Evolutionary conservation across 2,888 invertebrate species (phyloP).

Genomic region (Drosophila fungiperda): DNA sequence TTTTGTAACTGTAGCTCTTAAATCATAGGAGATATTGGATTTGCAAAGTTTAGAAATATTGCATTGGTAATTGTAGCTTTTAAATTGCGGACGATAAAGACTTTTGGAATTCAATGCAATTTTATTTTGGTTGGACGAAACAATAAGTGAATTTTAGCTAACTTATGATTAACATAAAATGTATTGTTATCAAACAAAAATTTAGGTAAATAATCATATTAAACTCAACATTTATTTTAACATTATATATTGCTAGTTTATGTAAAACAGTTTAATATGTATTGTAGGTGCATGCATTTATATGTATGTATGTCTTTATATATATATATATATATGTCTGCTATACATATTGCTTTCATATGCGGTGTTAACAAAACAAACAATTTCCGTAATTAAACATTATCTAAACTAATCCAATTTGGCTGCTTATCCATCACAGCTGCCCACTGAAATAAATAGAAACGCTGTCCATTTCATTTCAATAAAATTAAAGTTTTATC

Average conservation of each 20-base stretch:
- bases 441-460: constrained; percentile 39
- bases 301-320: neutral
- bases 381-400: constrained; percentile 59
- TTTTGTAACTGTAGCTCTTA: no score
- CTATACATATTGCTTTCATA: neutral
- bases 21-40: no score
- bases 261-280: neutral
- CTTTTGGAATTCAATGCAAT: no score
- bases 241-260: neutral
- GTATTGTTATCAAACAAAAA: neutral
- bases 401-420: constrained; percentile 63
- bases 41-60: no score
- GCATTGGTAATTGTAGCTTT: no score
- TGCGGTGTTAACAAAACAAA: constrained; percentile 11
- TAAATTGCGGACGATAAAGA: no score
- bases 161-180: neutral
- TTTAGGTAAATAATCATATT: neutral
- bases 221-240: neutral
- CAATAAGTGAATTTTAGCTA: neutral
- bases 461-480: constrained; percentile 59
- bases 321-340: neutral
- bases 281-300: neutral
- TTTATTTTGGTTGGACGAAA: neutral
- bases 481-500: constrained; percentile 77
- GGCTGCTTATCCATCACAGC: constrained; percentile 37